Evolutionary conservation across 2,797 vertebrate genomes (phyloP).

Genomic region (Sphenodon punctatus): DNA sequence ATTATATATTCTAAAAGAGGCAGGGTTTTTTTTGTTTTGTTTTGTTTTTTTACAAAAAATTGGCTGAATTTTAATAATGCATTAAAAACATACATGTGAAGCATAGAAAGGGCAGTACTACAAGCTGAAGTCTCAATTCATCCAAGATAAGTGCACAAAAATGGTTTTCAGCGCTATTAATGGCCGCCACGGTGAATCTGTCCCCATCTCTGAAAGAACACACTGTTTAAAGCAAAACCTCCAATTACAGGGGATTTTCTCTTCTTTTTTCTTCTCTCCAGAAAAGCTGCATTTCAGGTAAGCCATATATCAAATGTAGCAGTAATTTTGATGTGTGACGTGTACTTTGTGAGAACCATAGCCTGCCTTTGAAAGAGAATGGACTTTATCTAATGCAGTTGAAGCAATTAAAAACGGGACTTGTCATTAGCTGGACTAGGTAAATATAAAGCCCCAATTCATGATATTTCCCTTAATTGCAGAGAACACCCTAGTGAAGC

Average conservation of each 20-base stretch:
- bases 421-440: too few relatives aligned
- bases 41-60: slow-evolving; percentile 12
- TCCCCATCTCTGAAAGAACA: background rate
- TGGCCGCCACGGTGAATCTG: background rate
- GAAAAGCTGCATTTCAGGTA: background rate
- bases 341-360: background rate
- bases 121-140: slow-evolving; percentile 2
- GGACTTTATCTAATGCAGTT: too few relatives aligned
- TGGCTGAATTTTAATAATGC: slow-evolving; percentile 29
- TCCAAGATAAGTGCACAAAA: background rate
- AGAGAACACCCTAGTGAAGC: background rate
- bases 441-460: too few relatives aligned
- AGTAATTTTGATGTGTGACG: background rate
- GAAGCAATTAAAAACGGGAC: too few relatives aligned
- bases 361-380: background rate
- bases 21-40: background rate
- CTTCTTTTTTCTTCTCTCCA: background rate
- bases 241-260: background rate
- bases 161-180: background rate
- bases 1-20: slow-evolving; percentile 65
- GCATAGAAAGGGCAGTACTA: background rate
- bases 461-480: background rate
- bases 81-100: slow-evolving; percentile 30
- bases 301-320: background rate
- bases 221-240: background rate